These are phyloP conservation scores for Drosophila suboccidentalis DNA, from an alignment of 2,888 invertebrate genomes.

Conservation along the genomic window DNA sequence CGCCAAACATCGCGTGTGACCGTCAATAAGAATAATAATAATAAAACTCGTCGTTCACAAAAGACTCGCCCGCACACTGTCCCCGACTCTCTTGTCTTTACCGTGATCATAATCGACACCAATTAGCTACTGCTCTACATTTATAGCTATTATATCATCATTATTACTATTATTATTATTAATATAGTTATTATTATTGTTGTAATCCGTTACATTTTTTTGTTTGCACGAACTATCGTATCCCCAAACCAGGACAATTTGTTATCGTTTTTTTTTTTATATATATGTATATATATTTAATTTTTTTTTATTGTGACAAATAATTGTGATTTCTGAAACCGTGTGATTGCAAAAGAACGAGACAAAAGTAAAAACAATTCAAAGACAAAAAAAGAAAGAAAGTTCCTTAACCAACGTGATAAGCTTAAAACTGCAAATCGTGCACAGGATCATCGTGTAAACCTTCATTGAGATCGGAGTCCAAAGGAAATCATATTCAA, in stretches of 20 bases:
- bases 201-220: constrained; percentile 11
- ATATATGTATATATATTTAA: not conserved
- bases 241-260: constrained; percentile 9
- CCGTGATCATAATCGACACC: constrained; percentile 26
- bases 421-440: constrained; percentile 45
- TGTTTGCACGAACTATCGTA: constrained; percentile 28
- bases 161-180: not conserved
- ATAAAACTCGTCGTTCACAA: constrained; percentile 36
- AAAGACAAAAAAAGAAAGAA: constrained; percentile 46
- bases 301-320: constrained; percentile 62
- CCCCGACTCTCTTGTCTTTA: constrained; percentile 21
- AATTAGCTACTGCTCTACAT: constrained; percentile 22
- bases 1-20: constrained; percentile 41
- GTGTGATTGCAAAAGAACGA: constrained; percentile 76
- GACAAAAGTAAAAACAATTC: constrained; percentile 27
- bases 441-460: constrained; percentile 3
- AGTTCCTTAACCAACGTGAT: constrained; percentile 81
- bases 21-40: constrained; percentile 20
- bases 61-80: constrained; percentile 38
- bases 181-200: not conserved
- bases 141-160: not conserved
- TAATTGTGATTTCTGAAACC: constrained; percentile 69
- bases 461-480: not conserved
- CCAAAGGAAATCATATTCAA: constrained; percentile 15
- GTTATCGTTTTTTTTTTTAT: constrained; percentile 20